Base-by-base conservation (phyloP, 2,888 invertebrate genomes). In the Didymodactylos carnosus region DNA sequence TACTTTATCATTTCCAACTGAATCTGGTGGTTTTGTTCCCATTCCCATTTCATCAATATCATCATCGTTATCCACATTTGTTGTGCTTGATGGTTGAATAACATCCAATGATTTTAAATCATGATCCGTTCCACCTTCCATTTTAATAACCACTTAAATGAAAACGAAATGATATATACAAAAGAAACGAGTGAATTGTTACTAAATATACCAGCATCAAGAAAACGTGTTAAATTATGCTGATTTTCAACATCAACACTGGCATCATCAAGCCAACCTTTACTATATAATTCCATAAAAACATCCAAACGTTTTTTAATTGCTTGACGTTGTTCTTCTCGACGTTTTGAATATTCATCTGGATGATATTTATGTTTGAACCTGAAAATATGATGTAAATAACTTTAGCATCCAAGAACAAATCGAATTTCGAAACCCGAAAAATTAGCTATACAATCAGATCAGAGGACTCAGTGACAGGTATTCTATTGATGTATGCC, bases 301-400 rank as follows among this genome's bases (percentile, higher is more conserved):
- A 94, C 91, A 77, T 90, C 88, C 16, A 93, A 88, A 2, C 98
- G 89, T 85, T 88, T 90, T 89, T 80, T 78, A 71, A 84, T 78
- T n/a, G 81, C 78, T 89, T 90, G 84, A 74, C 89, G 85, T 79
- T 92, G 91, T 80, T 94, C 94, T 25, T 91, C 90, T 83, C 90
- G 91, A 75, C 92, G 86, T 83, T 90, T 92, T 41, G 90, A 87
- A 72, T 91, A 91, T 81, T 97, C 95, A 83, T 94, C 93, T 5
- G 98, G 98, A 84, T 98, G 97, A 82, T 97, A 99, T 86, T 97
- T 97, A 79, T 91, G 89, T 85, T 94, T 94, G 87, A 98, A 98
- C 97, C 98, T 98, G 77, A 8, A 77, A 75, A 69, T 75, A 19
- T 43, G 13, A 51, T 53, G 11, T 39, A 76, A 73, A 10, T 19